Evolutionary conservation across 2,888 invertebrate genomes (phyloP), one percentile per base, ranked within the genome.

Genomic region (Pachycephus smyrnensis): DNA sequence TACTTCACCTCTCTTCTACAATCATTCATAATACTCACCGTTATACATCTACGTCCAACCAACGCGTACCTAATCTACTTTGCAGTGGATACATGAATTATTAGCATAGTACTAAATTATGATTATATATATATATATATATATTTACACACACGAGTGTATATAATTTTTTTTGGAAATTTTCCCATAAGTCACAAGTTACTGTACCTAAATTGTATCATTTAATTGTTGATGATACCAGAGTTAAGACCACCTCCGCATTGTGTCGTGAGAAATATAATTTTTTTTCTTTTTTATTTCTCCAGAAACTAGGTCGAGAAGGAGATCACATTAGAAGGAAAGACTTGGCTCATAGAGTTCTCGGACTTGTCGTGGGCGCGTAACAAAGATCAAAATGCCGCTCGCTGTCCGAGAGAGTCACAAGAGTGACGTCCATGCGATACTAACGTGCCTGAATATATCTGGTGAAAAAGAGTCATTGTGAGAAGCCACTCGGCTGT

Each of bases 371-470:
- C 36, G 75, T 83, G 33, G 73, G 77, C 76, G 77, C 78, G 73
- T 81, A 78, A 82, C 83, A 77, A 80, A 81, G 77, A 83, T 83
- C 78, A 81, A 79, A 79, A 82, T 80, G 78, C 75, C 75, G 31
- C n/a, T 73, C 69, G 32, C 30, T 30, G 68, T 69, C 69, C 15
- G 15, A 75, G 68, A 68, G n/a, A 35, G 73, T 30, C n/a, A 37
- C 68, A 12, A 69, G 73, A 55, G 35, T 37, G 55, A 55, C 55
- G 55, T 55, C 23, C 55, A 37, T 33, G 76, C 79, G 81, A 76
- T 76, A 79, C 74, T 81, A 76, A 79, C 82, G 81, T 79, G 82
- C 81, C 82, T 84, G 83, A 85, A 83, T 83, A 80, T 81, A 77
- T 75, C 78, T 80, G 78, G 73, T 55, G 73, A 80, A 81, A 80